phyloP scores from a whole-genome alignment of 2,888 invertebrate species.

The Antheraea assamensis region DNA sequence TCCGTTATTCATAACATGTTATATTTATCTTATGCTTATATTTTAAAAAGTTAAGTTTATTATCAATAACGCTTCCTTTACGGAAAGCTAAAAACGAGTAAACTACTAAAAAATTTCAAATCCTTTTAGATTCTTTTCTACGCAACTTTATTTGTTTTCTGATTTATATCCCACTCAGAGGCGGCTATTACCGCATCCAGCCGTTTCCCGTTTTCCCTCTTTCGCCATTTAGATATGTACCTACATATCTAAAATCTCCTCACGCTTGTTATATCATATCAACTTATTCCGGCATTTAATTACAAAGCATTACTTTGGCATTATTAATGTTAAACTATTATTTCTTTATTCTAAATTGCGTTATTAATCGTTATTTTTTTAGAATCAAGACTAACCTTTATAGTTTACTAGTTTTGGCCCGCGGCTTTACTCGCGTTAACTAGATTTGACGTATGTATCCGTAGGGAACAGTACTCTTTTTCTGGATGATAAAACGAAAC shows the following conservation, averaged over 20 bases:
- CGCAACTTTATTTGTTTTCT: constrained; percentile 10
- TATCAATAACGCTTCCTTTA: not conserved
- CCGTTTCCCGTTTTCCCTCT: not conserved
- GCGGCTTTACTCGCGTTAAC: too few species aligned
- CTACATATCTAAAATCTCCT: not conserved
- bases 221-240: not conserved
- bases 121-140: constrained; percentile 5
- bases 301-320: not conserved
- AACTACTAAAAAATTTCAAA: not conserved
- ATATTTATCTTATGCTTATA: too few species aligned
- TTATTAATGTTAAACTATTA: not conserved
- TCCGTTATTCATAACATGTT: not conserved
- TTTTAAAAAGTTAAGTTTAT: not conserved
- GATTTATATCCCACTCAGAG: constrained; percentile 4
- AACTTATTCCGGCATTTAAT: not conserved
- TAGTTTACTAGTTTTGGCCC: not conserved
- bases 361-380: not conserved
- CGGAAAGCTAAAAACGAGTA: not conserved
- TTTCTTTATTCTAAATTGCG: not conserved
- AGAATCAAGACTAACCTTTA: not conserved
- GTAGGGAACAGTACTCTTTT: too few species aligned
- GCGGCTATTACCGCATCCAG: constrained; percentile 5
- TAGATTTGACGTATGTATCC: too few species aligned
- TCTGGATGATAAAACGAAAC: too few species aligned
- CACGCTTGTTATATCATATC: not conserved